Evolutionary conservation across 2,113 vertebrate species (phyloP).

Genomic region (Garra rufa): DNA sequence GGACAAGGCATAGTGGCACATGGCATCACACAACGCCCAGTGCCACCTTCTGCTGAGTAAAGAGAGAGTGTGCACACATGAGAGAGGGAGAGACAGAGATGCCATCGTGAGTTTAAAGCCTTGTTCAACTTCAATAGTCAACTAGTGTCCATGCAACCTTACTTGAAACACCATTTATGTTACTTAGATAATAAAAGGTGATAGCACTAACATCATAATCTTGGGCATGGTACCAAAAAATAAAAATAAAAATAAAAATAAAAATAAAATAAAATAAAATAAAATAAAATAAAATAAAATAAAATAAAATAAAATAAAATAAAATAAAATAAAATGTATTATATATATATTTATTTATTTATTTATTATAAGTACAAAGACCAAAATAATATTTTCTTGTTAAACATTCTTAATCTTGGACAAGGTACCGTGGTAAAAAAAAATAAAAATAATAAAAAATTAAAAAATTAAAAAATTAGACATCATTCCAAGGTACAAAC

Average conservation of each 20-base stretch:
- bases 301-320: no score
- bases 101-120: neutral
- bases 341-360: neutral
- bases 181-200: neutral
- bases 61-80: slow-evolving; percentile 37
- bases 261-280: no score
- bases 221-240: neutral
- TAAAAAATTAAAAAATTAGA: no score
- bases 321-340: no score
- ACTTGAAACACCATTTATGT: neutral
- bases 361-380: neutral
- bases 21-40: slow-evolving; percentile 57
- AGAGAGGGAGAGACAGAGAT: slow-evolving; percentile 33
- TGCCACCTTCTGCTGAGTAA: slow-evolving; percentile 56
- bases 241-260: no score
- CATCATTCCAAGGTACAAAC: no score
- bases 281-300: no score
- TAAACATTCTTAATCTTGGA: neutral
- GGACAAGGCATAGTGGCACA: slow-evolving; percentile 55
- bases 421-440: no score
- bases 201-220: neutral
- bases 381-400: no score
- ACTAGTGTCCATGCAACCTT: neutral
- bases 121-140: neutral
- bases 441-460: no score